Percentiles rank a stretch among this genome's conserved stretches.
Evolutionary conservation across 2,888 invertebrate species (phyloP).

Genomic region (Epirrita christyi): DNA sequence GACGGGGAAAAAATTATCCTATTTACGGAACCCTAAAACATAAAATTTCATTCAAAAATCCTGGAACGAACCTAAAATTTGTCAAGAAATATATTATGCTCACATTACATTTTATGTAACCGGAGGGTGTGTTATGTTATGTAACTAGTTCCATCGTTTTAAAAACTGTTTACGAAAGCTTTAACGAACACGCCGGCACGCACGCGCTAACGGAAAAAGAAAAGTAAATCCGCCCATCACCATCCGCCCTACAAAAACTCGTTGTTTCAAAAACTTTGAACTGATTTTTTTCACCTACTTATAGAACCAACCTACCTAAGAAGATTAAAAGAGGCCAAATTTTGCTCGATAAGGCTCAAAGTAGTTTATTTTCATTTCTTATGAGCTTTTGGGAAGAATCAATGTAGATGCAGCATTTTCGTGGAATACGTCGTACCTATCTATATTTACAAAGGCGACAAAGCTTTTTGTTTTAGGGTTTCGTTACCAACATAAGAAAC

Average conservation of each 20-base stretch:
- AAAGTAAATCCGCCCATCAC: constrained; percentile 47
- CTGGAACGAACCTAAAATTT: constrained; percentile 4
- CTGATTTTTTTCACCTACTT: constrained; percentile 18
- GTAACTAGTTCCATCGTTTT: constrained; percentile 50
- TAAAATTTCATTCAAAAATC: neutral
- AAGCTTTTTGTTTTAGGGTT: too few relatives aligned
- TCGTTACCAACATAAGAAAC: too few relatives aligned
- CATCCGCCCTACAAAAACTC: constrained; percentile 41
- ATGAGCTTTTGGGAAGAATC: neutral
- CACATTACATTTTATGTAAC: constrained; percentile 35
- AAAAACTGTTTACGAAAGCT: constrained; percentile 49
- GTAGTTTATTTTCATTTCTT: neutral
- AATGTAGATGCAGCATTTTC: neutral
- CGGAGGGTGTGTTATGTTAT: constrained; percentile 24
- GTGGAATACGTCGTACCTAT: neutral
- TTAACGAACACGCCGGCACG: constrained; percentile 57
- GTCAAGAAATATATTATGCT: constrained; percentile 20
- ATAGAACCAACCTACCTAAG: too few relatives aligned
- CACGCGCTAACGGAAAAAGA: constrained; percentile 46
- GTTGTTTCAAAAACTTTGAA: constrained; percentile 35
- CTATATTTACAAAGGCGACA: too few relatives aligned
- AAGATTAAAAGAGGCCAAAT: neutral
- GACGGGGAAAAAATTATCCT: too few relatives aligned
- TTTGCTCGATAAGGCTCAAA: neutral
- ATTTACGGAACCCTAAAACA: too few relatives aligned